Evolutionary conservation across 2,113 vertebrate species (phyloP), one percentile per base, ranked within the genome.

Genomic region (Baryphthengus martii): DNA sequence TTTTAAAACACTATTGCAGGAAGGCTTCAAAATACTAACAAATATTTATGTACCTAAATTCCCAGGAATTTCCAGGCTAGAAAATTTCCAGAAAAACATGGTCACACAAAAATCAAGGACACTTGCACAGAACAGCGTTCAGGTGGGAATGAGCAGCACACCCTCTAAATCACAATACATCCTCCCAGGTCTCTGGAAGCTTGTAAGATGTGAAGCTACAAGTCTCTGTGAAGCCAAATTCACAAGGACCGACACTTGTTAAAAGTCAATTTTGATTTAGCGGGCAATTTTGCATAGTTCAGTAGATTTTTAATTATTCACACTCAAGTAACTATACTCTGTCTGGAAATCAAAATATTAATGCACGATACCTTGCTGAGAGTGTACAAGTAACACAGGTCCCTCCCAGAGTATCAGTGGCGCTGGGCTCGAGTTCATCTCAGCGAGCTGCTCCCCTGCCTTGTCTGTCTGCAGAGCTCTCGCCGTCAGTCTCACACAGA

Each of bases 341-440:
- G 56, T 10, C 78, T 44, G 90, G 77, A 88, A 95, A 88, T 73
- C 39, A 77, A 85, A 80, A 87, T 20, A 31, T 9, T 28, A 90
- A 78, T 1, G 33, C 25, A 95, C 95, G 0, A 31, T 97, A 97
- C 97, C 97, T 97, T 55, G 95, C 65, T 90, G 97, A 55, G 97
- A 86, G 63, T 56, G 97, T 11, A 97, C 79, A 29, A 97, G 92
- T 87, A 97, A 16, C 47, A 97, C 97, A 1, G 96, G 97, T 94
- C 97, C 97, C 85, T 97, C 96, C 96, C 97, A 97, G 95, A 97
- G 89, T 13, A 97, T 96, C 44, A 97, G 76, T 5, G 97, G 96
- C 17, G 96, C 92, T 31, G 82, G 92, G 94, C 90, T 92, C 2
- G 2, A 73, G 8, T 89, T 83, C 97, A 97, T 97, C 17, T 42